Evolutionary conservation across 2,888 invertebrate genomes (phyloP).

Genomic region (Oegoconia quadripuncta): DNA sequence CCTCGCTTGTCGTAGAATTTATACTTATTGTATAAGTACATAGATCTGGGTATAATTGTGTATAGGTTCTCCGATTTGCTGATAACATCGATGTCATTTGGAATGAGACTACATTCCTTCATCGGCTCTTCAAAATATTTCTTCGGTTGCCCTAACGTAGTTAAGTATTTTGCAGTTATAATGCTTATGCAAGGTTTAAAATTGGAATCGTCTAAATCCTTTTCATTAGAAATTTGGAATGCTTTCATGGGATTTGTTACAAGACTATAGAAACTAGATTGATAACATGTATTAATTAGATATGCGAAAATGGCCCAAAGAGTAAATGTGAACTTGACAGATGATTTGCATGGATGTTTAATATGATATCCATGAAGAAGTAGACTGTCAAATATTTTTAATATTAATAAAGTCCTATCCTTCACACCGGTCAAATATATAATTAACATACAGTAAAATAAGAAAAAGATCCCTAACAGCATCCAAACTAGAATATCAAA

Average conservation of each 20-base stretch:
- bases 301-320: slow-evolving; percentile 45
- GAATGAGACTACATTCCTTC: slow-evolving; percentile 17
- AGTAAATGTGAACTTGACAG: slow-evolving; percentile 24
- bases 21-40: too few species aligned
- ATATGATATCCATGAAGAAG: slow-evolving; percentile 29
- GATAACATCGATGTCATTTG: slow-evolving; percentile 35
- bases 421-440: too few species aligned
- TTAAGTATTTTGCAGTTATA: too few species aligned
- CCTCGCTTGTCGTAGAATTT: slow-evolving; percentile 38
- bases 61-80: slow-evolving; percentile 26
- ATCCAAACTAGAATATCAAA: slow-evolving; percentile 31
- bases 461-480: slow-evolving; percentile 22
- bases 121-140: too few species aligned
- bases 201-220: slow-evolving; percentile 30
- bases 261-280: slow-evolving; percentile 29
- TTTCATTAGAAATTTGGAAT: slow-evolving; percentile 37
- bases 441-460: slow-evolving; percentile 29
- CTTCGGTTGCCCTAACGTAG: too few species aligned
- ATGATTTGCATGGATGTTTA: slow-evolving; percentile 15
- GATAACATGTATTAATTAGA: slow-evolving; percentile 29
- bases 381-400: slow-evolving; percentile 30
- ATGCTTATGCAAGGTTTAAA: slow-evolving; percentile 42
- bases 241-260: slow-evolving; percentile 31
- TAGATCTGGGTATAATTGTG: too few species aligned
- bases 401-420: slow-evolving; percentile 22